phyloP scores from a whole-genome alignment of 1,140 invertebrate species.

The Heliconius hewitsoni region DNA sequence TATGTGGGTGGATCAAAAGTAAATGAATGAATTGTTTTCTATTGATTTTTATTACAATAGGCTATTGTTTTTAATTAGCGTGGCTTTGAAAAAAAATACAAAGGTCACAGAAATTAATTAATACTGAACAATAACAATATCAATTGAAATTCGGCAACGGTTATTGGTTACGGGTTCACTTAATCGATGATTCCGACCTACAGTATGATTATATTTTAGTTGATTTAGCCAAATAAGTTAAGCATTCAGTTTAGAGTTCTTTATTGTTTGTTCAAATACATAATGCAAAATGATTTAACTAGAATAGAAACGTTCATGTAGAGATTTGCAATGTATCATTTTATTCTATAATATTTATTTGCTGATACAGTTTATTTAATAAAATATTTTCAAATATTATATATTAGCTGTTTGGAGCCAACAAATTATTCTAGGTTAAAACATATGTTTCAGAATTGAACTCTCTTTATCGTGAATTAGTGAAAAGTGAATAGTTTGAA shows the following conservation, averaged over 20 bases:
- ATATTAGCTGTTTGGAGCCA: too few species aligned
- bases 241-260: background rate
- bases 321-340: too few species aligned
- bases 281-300: too few species aligned
- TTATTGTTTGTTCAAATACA: too few species aligned
- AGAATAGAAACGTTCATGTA: too few species aligned
- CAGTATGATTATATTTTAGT: background rate
- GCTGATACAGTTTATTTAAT: too few species aligned
- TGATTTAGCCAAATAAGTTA: background rate
- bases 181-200: background rate
- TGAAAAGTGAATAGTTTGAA: background rate
- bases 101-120: slow-evolving; percentile 52
- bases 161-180: slow-evolving; percentile 29
- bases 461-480: background rate
- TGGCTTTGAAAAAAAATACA: slow-evolving; percentile 46
- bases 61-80: slow-evolving; percentile 66
- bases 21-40: slow-evolving; percentile 24
- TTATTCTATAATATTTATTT: too few species aligned
- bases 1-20: slow-evolving; percentile 22
- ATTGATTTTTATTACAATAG: slow-evolving; percentile 54
- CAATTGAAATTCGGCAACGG: slow-evolving; percentile 49
- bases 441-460: background rate
- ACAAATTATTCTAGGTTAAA: background rate
- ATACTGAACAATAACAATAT: slow-evolving; percentile 41
- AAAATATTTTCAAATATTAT: too few species aligned